Conservation (phyloP, 2,113 vertebrate species). For the Lanius collurio region DNA sequence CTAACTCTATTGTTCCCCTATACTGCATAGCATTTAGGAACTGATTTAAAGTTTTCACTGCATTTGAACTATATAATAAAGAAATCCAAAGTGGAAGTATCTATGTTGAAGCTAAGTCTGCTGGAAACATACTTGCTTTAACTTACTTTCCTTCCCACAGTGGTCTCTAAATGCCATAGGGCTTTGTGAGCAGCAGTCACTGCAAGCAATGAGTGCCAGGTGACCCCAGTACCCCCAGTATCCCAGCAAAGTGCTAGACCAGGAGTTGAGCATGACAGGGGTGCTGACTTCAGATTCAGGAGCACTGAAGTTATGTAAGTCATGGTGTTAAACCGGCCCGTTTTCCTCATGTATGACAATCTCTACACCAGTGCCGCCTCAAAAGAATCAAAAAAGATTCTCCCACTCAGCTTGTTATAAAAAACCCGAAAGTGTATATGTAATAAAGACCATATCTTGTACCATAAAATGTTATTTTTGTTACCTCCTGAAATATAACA, state of each 20-base stretch:
- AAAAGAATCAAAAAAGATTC: not conserved
- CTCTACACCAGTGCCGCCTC: not conserved
- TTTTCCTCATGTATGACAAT: not conserved
- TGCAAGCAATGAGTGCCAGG: constrained; percentile 77
- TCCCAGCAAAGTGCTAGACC: constrained; percentile 80
- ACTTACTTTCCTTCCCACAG: constrained; percentile 46
- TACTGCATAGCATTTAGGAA: not conserved
- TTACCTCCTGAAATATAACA: not conserved
- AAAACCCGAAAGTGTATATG: not conserved
- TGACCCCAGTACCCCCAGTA: constrained; percentile 81
- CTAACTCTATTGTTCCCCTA: not conserved
- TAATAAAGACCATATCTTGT: not conserved
- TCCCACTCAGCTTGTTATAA: not conserved
- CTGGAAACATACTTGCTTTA: not conserved
- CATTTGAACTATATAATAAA: not conserved
- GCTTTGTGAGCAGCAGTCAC: constrained; percentile 82
- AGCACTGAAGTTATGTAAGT: constrained; percentile 74
- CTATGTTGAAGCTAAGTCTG: not conserved
- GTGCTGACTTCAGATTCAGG: constrained; percentile 82
- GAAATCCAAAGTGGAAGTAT: not conserved
- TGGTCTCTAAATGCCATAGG: constrained; percentile 84
- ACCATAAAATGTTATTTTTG: not conserved
- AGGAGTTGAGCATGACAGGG: constrained; percentile 81
- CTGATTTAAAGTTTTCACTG: not conserved
- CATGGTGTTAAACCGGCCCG: not conserved